Evolutionary conservation across 1,140 invertebrate genomes (phyloP), one percentile per base, ranked within the genome.

Genomic region (Tenebrio molitor): DNA sequence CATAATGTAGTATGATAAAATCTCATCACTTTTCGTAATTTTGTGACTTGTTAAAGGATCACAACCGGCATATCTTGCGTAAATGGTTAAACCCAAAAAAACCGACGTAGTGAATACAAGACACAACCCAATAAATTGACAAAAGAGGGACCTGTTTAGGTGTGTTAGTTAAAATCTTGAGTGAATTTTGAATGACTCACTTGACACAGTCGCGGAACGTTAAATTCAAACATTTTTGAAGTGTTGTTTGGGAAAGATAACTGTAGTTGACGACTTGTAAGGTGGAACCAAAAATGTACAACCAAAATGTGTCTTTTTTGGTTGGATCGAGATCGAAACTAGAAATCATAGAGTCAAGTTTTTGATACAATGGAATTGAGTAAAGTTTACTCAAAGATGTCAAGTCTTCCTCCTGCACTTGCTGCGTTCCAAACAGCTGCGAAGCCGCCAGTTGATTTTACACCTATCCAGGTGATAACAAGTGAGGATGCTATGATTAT

Each of bases 401-500:
- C 84, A 8, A 89, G 81, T 5, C 89, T 80, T 23, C 86, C 83
- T 25, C 87, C 86, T 71, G 85, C 79, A 2, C 78, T 53, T 58
- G 86, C 85, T 29, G 82, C 85, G 16, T 84, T 76, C 36, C 84
- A 80, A 0, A 89, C 84, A 63, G 83, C 80, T 2, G 33, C 23
- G 25, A 92, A 84, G 0, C 92, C 92, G 72, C 92, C 91, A 8
- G 89, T 85, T 14, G 91, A 83, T 5, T 86, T 74, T 3, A 88
- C 84, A 6, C 92, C 89, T 46, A 92, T 84, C 39, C 90, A 83
- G 7, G 89, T 80, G 41, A 94, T 86, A 1, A 86, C 83, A 0
- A 91, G 78, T 6, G 93, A 87, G 17, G 91, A 89, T 19, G 86
- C 87, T 39, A 92, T 81, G 75, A 92, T 92, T 10, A 92, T 81